Conservation (phyloP, 92 coral and sea anemone species). For the Palythoa caribaeorum region DNA sequence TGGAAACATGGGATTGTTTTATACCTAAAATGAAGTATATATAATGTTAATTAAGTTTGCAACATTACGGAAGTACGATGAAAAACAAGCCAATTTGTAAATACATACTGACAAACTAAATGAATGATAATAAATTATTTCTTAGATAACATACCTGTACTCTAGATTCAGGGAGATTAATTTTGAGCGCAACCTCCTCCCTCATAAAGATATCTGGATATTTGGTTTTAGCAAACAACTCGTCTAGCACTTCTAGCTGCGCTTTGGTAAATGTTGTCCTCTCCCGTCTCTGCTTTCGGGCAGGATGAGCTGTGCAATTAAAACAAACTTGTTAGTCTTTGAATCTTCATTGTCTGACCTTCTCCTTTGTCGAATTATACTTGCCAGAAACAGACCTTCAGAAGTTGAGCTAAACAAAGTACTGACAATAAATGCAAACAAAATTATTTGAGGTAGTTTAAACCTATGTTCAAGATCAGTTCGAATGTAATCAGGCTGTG, state of each 20-base stretch:
- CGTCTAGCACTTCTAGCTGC: conserved; percentile 95
- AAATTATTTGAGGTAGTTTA: background rate
- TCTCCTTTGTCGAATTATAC: background rate
- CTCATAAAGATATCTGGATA: conserved; percentile 99
- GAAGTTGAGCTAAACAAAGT: background rate
- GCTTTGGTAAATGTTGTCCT: conserved; percentile 98
- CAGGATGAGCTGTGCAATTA: conserved; percentile 78
- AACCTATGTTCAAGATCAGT: background rate
- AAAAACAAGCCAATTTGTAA: too few relatives aligned
- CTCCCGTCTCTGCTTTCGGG: conserved; percentile 95
- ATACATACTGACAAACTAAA: too few relatives aligned
- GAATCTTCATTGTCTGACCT: background rate
- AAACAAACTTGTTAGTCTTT: conserved; percentile 5
- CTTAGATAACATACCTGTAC: conserved; percentile 81
- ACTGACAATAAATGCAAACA: background rate
- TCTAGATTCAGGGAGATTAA: conserved; percentile 94
- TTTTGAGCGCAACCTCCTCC: conserved; percentile 98
- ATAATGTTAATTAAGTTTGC: too few relatives aligned
- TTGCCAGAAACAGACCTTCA: background rate
- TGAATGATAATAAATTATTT: too few relatives aligned
- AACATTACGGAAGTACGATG: too few relatives aligned
- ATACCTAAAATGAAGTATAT: too few relatives aligned
- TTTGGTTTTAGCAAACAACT: conserved; percentile 91
- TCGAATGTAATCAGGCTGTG: background rate
- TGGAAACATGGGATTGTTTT: too few relatives aligned